These are phyloP conservation scores for Pterostichus niger DNA, from an alignment of 2,888 invertebrate genomes.

Conservation along the genomic window DNA sequence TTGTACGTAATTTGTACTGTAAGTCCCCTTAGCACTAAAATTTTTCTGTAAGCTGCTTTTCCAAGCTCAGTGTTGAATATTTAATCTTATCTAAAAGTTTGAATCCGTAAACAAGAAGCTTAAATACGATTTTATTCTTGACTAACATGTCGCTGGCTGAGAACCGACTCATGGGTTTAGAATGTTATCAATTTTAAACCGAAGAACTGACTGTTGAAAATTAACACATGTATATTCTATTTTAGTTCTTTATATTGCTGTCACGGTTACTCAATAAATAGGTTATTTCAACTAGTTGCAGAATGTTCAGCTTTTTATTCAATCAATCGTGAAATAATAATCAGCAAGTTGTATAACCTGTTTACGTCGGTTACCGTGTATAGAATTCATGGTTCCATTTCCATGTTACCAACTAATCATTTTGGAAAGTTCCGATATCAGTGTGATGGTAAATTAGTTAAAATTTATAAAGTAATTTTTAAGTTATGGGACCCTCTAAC, in stretches of 20 bases:
- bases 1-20: slow-evolving; percentile 39
- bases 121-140: slow-evolving; percentile 40
- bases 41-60: too few species aligned
- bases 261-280: slow-evolving; percentile 23
- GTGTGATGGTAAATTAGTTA: slow-evolving; percentile 56
- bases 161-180: not conserved
- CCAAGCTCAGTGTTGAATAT: not conserved
- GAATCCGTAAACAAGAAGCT: slow-evolving; percentile 47
- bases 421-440: slow-evolving; percentile 40
- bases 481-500: slow-evolving; percentile 57
- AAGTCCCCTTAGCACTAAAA: slow-evolving; percentile 6
- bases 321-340: not conserved
- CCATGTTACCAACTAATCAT: slow-evolving; percentile 24
- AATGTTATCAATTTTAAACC: too few species aligned
- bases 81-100: slow-evolving; percentile 63
- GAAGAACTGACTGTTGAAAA: slow-evolving; percentile 21
- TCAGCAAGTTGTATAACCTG: not conserved
- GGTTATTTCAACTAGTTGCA: slow-evolving; percentile 7
- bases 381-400: slow-evolving; percentile 10
- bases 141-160: slow-evolving; percentile 36
- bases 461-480: slow-evolving; percentile 45
- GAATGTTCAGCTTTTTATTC: not conserved
- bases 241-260: slow-evolving; percentile 1
- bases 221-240: slow-evolving; percentile 18
- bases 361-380: not conserved